phyloP scores from a whole-genome alignment of 2,888 invertebrate species.

The Tridacna gigas region DNA sequence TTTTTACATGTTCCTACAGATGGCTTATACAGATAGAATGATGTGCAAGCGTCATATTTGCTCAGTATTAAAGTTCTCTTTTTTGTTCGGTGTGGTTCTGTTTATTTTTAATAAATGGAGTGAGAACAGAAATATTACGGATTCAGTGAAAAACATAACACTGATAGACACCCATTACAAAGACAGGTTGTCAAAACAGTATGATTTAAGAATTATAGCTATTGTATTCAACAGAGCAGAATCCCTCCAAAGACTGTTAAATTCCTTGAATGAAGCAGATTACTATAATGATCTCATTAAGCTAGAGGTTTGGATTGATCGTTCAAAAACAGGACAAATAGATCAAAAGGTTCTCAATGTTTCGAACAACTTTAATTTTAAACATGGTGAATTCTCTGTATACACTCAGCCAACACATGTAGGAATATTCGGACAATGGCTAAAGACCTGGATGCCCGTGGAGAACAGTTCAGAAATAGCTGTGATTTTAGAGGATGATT shows the following conservation, averaged over 20 bases:
- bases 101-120: conserved; percentile 1
- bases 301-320: conserved; percentile 69
- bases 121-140: conserved; percentile 2
- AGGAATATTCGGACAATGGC: conserved; percentile 70
- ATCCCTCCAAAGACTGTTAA: conserved; percentile 58
- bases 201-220: conserved; percentile 61
- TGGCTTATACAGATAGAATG: not conserved
- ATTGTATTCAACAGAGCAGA: conserved; percentile 63
- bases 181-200: conserved; percentile 25
- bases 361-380: conserved; percentile 54
- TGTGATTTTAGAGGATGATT: conserved; percentile 79
- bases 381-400: conserved; percentile 57
- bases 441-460: conserved; percentile 73
- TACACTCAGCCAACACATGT: conserved; percentile 61
- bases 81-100: not conserved
- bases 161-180: not conserved
- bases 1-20: not conserved
- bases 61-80: not conserved
- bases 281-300: conserved; percentile 57
- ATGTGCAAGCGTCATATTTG: not conserved
- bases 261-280: conserved; percentile 61
- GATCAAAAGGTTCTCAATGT: conserved; percentile 37
- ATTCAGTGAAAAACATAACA: not conserved
- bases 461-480: conserved; percentile 72
- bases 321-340: conserved; percentile 54